phyloP scores from a whole-genome alignment of 2,888 invertebrate species.

The Cephus spinipes region DNA sequence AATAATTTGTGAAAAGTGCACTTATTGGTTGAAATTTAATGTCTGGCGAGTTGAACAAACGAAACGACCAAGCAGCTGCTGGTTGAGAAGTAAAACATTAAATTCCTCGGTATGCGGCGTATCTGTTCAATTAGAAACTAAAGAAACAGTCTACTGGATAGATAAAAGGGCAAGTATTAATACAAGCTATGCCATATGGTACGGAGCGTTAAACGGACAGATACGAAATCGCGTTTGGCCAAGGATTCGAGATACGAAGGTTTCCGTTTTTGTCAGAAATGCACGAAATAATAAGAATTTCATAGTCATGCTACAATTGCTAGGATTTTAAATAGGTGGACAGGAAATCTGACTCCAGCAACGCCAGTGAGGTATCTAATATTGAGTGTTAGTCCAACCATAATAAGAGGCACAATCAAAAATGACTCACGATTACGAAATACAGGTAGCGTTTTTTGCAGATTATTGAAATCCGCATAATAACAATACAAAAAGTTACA shows the following conservation, averaged over 20 bases:
- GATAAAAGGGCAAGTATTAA: not conserved
- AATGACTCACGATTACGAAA: not conserved
- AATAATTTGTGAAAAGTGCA: too few species aligned
- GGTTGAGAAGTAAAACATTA: not conserved
- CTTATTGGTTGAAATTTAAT: not conserved
- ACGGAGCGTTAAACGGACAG: not conserved
- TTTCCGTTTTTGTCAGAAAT: not conserved
- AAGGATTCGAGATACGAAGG: not conserved
- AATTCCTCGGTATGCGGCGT: not conserved
- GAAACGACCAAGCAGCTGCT: not conserved
- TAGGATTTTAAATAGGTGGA: not conserved
- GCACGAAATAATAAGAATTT: not conserved
- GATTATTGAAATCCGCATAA: not conserved
- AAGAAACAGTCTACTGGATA: too few species aligned
- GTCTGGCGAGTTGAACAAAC: not conserved
- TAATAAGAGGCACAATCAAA: not conserved
- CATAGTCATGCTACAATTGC: not conserved
- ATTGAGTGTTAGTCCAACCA: not conserved
- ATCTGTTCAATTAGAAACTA: not conserved
- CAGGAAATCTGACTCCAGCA: not conserved
- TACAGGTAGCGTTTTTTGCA: not conserved
- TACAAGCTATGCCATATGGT: not conserved
- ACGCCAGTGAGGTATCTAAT: not conserved
- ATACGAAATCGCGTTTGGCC: not conserved
- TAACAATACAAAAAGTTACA: not conserved